Evolutionary conservation across 2,113 vertebrate species (phyloP).

Genomic region (Megaleporinus macrocephalus): DNA sequence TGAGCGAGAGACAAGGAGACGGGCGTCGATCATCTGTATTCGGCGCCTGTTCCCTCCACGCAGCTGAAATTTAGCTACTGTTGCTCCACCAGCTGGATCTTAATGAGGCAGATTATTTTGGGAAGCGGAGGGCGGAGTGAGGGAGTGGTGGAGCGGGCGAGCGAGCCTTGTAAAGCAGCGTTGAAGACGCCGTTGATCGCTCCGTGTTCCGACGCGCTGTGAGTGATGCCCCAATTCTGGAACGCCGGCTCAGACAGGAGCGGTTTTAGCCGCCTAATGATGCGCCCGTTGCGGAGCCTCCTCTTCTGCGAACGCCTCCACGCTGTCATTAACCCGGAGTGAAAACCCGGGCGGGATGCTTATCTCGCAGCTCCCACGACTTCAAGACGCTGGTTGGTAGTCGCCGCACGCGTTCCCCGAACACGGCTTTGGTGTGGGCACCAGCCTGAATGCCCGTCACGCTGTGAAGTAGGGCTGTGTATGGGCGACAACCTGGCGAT

Average conservation of each 20-base stretch:
- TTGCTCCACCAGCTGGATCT: neutral
- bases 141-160: neutral
- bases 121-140: conserved; percentile 1
- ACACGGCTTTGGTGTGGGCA: no score
- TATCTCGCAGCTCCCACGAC: neutral
- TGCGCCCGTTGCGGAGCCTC: conserved; percentile 18
- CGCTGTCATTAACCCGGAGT: neutral
- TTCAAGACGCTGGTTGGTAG: neutral
- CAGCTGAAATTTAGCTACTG: neutral
- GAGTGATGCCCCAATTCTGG: conserved; percentile 31
- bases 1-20: neutral
- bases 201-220: neutral
- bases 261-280: conserved; percentile 30
- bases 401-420: no score
- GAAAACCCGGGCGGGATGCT: neutral
- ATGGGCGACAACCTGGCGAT: no score
- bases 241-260: conserved; percentile 1
- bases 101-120: conserved; percentile 40
- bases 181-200: conserved; percentile 20
- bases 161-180: neutral
- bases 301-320: conserved; percentile 21
- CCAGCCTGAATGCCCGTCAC: no score
- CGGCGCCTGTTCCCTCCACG: neutral
- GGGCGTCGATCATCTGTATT: neutral
- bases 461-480: no score